Evolutionary conservation across 2,113 vertebrate species (phyloP).

Genomic region (Salvelinus namaycush): DNA sequence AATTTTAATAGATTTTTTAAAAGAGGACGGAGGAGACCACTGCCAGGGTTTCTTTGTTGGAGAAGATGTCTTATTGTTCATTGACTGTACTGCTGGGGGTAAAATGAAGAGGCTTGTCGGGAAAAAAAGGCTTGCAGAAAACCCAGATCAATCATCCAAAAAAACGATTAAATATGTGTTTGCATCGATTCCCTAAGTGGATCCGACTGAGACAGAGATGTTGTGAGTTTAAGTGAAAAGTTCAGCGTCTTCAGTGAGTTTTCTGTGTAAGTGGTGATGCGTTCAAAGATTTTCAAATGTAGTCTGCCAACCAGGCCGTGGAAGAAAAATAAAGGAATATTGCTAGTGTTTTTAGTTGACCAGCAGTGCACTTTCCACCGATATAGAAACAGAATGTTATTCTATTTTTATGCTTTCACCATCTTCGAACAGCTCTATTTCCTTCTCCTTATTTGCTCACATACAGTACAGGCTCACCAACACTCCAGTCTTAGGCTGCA

Average conservation of each 20-base stretch:
- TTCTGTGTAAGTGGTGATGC: background rate
- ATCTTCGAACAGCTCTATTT: no score
- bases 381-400: no score
- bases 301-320: no score
- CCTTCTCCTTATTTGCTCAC: no score
- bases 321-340: no score
- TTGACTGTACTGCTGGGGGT: background rate
- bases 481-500: no score
- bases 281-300: no score
- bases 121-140: slow-evolving; percentile 10
- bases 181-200: slow-evolving; percentile 17
- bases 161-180: background rate
- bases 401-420: no score
- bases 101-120: slow-evolving; percentile 2
- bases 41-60: background rate
- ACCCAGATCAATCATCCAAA: slow-evolving; percentile 30
- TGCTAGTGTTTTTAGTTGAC: no score
- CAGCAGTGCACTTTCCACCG: no score
- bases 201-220: background rate
- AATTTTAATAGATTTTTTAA: slow-evolving; percentile 59
- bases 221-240: background rate
- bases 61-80: slow-evolving; percentile 29
- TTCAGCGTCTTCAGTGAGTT: background rate
- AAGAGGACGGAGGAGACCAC: slow-evolving; percentile 20
- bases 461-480: no score